Conservation (phyloP, 2,888 invertebrate genomes). For the Cantharis rufa region DNA sequence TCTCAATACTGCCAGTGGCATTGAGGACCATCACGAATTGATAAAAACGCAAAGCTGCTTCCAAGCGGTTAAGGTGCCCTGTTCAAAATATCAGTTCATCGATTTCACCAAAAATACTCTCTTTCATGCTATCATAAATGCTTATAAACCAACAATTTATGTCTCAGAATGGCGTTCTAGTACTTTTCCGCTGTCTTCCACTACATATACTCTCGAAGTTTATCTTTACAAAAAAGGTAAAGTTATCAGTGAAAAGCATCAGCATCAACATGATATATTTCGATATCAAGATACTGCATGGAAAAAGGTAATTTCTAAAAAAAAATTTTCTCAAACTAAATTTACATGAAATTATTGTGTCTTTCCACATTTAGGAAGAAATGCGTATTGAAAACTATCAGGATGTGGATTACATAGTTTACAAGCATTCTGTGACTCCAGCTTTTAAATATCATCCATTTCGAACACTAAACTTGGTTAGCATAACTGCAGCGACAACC, state of each 20-base stretch:
- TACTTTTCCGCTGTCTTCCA: not conserved
- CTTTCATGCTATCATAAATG: not conserved
- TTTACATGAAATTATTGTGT: not conserved
- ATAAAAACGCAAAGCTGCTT: not conserved
- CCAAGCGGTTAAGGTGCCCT: not conserved
- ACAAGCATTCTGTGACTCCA: not conserved
- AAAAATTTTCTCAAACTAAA: not conserved
- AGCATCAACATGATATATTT: not conserved
- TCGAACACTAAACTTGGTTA: not conserved
- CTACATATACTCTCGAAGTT: not conserved
- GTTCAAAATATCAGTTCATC: not conserved
- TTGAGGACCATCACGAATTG: not conserved
- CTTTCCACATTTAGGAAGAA: not conserved
- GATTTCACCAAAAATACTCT: not conserved
- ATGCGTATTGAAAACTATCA: not conserved
- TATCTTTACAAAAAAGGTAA: not conserved
- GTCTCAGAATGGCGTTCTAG: not conserved
- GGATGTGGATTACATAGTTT: not conserved
- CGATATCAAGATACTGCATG: not conserved
- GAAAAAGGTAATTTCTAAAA: not conserved
- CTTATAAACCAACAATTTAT: not conserved
- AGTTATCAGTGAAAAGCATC: not conserved
- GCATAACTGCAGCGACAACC: not conserved
- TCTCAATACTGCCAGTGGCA: not conserved
- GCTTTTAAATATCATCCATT: not conserved